Evolutionary conservation across 2,797 vertebrate genomes (phyloP).

Genomic region (Podarcis lilfordi): DNA sequence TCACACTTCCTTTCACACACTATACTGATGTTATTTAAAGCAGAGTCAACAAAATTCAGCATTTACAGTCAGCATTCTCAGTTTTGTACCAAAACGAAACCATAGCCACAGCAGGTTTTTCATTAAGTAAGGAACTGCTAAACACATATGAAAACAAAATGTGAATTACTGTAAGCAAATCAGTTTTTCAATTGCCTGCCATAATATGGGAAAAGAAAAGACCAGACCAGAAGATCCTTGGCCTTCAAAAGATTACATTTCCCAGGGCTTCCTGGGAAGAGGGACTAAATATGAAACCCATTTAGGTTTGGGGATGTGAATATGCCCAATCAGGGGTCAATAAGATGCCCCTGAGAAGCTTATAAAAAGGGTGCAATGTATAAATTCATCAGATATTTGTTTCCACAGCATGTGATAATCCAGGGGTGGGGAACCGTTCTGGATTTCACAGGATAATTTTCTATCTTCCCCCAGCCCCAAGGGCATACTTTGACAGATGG

Average conservation of each 20-base stretch:
- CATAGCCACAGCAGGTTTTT: not conserved
- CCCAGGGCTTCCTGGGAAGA: not conserved
- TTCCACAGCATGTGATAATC: not conserved
- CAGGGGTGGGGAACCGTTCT: too few species aligned
- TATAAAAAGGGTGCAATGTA: not conserved
- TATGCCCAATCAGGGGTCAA: not conserved
- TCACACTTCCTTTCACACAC: not conserved
- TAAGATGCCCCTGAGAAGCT: not conserved
- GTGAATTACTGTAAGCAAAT: not conserved
- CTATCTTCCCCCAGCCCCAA: too few species aligned
- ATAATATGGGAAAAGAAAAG: not conserved
- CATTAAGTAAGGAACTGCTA: not conserved
- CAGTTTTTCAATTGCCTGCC: not conserved
- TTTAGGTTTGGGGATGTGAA: not conserved
- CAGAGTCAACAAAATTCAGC: not conserved
- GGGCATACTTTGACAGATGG: too few species aligned
- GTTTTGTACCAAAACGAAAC: not conserved
- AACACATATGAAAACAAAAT: not conserved
- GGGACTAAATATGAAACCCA: not conserved
- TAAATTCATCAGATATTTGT: not conserved
- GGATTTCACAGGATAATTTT: too few species aligned
- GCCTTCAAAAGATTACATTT: not conserved
- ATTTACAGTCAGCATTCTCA: not conserved
- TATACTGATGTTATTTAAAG: conserved; percentile 10
- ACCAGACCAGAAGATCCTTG: too few species aligned